Conservation (phyloP, 1,140 invertebrate genomes). For the Augochlora pura region DNA sequence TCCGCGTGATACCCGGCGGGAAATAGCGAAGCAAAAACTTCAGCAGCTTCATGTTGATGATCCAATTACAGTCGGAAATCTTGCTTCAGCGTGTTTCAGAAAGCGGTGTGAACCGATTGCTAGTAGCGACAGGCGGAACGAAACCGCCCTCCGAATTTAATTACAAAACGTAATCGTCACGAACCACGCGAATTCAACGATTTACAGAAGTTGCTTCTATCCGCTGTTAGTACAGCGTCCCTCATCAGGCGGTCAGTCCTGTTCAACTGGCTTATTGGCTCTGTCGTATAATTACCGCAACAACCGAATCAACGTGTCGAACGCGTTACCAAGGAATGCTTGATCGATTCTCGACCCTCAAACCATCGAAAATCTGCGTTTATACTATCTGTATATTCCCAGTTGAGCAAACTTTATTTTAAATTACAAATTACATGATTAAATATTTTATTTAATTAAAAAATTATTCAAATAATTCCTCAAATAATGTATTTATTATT, state of each 20-base stretch:
- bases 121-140: neutral
- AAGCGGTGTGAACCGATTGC: neutral
- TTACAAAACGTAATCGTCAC: conserved; percentile 50
- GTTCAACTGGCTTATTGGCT: neutral
- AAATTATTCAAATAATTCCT: too few species aligned
- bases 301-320: neutral
- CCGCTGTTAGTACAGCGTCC: conserved; percentile 14
- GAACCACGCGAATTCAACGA: conserved; percentile 19
- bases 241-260: neutral
- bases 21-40: conserved; percentile 86
- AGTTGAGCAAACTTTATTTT: too few species aligned
- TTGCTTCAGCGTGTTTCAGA: conserved; percentile 37
- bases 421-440: too few species aligned
- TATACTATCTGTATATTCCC: too few species aligned
- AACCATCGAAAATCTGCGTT: too few species aligned
- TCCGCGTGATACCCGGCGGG: conserved; percentile 80
- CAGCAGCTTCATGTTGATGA: conserved; percentile 82
- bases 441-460: too few species aligned
- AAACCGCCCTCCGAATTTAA: conserved; percentile 36
- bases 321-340: conserved; percentile 47
- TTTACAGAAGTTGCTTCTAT: conserved; percentile 28
- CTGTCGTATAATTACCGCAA: conserved; percentile 21
- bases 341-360: conserved; percentile 45
- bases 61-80: conserved; percentile 50
- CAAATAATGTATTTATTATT: too few species aligned